Base-by-base conservation (phyloP, 2,113 vertebrate genomes). In the Pholis gunnellus region DNA sequence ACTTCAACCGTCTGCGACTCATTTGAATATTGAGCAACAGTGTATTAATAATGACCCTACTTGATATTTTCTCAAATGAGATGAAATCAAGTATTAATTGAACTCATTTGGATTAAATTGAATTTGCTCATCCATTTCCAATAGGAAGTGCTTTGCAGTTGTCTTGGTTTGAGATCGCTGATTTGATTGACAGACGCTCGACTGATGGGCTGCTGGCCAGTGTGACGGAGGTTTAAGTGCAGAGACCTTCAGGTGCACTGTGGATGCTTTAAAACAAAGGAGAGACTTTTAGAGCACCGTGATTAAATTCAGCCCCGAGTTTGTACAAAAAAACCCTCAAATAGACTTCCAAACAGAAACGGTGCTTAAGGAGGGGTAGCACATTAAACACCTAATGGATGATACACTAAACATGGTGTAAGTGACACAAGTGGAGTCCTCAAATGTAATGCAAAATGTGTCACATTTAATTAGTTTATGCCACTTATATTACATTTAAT, bases 21-120 rank as follows among this genome's bases (percentile, higher is more conserved):
- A 48, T 25, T 76, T 79, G 10, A 56, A 76, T 50, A 56, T 38
- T 20, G 66, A 75, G 34, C 50, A 73, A 11, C 29, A 61, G 36
- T 48, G 18, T n/a, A 67, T 59, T 56, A 74, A 73, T 71, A 64
- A 76, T 54, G 27, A 18, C 42, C 67, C 34, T 3, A 7, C 17
- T 9, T 73, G 36, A 59, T 84, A 29, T 72, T 84, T 88, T 29
- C 46, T 81, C 64, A 54, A 78, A 83, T 87, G 75, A 82, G 48
- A 79, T 83, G 68, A 70, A 38, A 81, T 84, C 68, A 50, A 75
- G 66, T 69, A 69, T 87, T 89, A 82, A 91, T 88, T 88, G 42
- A 83, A 74, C 52, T 81, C 65, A 75, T 86, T 69, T 84, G 72
- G 71, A 48, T 85, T 72, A 61, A 78, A 74, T 69, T 76, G 68